Conservation (phyloP, 35 echinoderm and acorn worm species). For the Ophiothrix spiculata region DNA sequence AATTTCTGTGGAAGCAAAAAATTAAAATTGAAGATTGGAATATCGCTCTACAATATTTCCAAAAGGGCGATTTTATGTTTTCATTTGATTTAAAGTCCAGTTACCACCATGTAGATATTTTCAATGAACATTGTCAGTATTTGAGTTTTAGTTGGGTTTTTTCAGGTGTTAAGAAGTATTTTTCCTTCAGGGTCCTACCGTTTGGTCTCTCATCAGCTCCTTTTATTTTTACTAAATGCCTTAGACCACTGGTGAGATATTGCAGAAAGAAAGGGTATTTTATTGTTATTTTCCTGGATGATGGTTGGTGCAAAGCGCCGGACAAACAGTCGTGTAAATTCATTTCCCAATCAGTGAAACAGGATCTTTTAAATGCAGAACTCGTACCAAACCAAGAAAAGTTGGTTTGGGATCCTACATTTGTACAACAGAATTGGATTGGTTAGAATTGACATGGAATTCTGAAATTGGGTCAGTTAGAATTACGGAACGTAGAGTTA, state of each 20-base stretch:
- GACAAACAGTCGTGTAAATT: too few relatives aligned
- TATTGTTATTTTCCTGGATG: conserved; percentile 19
- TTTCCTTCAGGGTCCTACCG: conserved; percentile 36
- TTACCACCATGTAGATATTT: conserved; percentile 48
- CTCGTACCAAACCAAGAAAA: too few relatives aligned
- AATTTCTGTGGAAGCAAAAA: conserved; percentile 34
- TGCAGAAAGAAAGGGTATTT: neutral
- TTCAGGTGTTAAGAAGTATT: neutral
- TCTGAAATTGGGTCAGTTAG: too few relatives aligned
- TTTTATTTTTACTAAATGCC: conserved; percentile 37
- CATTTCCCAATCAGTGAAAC: too few relatives aligned
- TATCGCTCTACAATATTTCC: conserved; percentile 6
- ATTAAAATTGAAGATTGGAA: conserved; percentile 35
- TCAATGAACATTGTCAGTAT: conserved; percentile 30
- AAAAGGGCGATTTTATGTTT: conserved; percentile 41
- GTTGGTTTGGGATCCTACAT: too few relatives aligned
- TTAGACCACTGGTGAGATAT: conserved; percentile 21
- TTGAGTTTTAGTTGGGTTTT: conserved; percentile 41
- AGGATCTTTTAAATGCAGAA: too few relatives aligned
- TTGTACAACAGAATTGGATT: too few relatives aligned
- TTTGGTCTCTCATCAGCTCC: conserved; percentile 36
- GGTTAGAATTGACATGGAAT: too few relatives aligned
- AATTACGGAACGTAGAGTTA: too few relatives aligned
- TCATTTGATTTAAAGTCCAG: conserved; percentile 30
- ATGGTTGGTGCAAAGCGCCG: neutral